These are phyloP conservation scores for Dasyprocta punctata DNA, from an alignment of 2,113 vertebrate genomes.

Conservation along the genomic window DNA sequence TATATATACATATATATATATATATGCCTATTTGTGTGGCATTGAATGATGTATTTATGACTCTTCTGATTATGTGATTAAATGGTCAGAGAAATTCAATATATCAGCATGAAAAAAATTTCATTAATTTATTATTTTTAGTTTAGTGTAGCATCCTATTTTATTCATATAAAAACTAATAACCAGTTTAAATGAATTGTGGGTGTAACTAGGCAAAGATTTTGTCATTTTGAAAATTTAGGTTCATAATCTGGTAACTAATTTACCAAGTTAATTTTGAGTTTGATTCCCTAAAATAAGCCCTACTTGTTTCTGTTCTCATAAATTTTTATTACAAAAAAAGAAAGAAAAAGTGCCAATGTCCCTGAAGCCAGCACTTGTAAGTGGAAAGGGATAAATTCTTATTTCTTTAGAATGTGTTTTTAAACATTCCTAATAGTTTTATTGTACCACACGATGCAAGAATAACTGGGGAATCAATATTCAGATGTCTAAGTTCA, in stretches of 20 bases:
- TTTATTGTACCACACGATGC: not conserved
- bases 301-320: not conserved
- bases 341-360: not conserved
- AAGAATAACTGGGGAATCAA: not conserved
- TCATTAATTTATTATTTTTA: not conserved
- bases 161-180: not conserved
- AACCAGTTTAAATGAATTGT: not conserved
- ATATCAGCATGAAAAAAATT: not conserved
- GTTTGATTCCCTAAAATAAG: not conserved
- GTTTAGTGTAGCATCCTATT: not conserved
- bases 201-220: not conserved
- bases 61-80: not conserved
- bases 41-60: not conserved
- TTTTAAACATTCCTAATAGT: not conserved
- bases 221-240: not conserved
- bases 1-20: not conserved
- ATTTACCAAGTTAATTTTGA: rapidly evolving
- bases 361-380: not conserved
- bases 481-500: not conserved
- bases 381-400: not conserved
- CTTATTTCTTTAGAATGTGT: not conserved
- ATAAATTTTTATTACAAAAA: not conserved
- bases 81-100: not conserved
- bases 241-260: not conserved
- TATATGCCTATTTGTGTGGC: not conserved